A percentile compares a stretch with the other conserved stretches of the same genome.
Evolutionary conservation across 2,888 invertebrate species (phyloP).

Genomic region (Zonitis immaculata): DNA sequence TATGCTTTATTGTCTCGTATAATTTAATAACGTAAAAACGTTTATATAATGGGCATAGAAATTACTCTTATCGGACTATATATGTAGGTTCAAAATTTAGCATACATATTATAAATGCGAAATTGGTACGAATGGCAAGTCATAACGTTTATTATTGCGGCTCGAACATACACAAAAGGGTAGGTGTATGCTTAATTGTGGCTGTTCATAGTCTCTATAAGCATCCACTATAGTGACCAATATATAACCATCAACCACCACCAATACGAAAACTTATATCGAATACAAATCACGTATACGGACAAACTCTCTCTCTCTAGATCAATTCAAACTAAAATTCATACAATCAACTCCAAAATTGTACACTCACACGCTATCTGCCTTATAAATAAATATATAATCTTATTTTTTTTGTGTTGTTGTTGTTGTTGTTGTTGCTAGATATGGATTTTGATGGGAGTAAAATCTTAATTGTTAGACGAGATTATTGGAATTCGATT

Average conservation of each 20-base stretch:
- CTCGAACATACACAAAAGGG: not conserved
- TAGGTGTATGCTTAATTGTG: not conserved
- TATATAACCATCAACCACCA: not conserved
- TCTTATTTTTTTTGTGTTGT: too few species aligned
- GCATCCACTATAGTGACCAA: not conserved
- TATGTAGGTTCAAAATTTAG: not conserved
- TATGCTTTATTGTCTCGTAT: not conserved
- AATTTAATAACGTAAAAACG: not conserved
- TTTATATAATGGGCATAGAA: not conserved
- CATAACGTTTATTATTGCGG: slow-evolving; percentile 1
- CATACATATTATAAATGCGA: not conserved
- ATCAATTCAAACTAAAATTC: too few species aligned
- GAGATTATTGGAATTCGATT: too few species aligned
- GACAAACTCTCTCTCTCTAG: not conserved
- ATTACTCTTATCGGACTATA: not conserved
- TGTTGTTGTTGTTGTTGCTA: too few species aligned
- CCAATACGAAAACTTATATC: too few species aligned
- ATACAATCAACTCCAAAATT: not conserved
- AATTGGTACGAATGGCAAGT: slow-evolving; percentile 1
- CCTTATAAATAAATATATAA: too few species aligned
- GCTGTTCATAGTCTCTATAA: not conserved
- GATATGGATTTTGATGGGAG: too few species aligned
- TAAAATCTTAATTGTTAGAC: too few species aligned
- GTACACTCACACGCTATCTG: too few species aligned
- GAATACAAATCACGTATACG: not conserved